phyloP scores from a whole-genome alignment of 2,888 invertebrate species.

The Sphaerophoria rueppellii region DNA sequence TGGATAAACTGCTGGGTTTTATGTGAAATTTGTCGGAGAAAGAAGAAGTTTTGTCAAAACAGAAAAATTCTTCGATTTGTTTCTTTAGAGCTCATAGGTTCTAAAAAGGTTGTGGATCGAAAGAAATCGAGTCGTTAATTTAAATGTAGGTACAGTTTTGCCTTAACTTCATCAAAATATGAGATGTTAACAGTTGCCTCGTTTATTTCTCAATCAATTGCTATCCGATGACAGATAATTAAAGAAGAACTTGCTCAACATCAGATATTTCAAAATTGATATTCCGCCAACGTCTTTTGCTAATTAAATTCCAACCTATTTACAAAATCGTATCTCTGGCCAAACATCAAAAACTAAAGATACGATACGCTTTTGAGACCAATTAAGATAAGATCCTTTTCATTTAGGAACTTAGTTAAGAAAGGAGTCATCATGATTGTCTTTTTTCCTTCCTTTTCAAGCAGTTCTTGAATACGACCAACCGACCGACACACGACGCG shows the following conservation, averaged over 20 bases:
- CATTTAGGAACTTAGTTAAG: slow-evolving; percentile 4
- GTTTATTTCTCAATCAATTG: slow-evolving; percentile 64
- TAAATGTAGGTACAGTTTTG: too few relatives aligned
- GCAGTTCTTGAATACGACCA: not conserved
- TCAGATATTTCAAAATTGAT: slow-evolving; percentile 53
- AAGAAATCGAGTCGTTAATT: too few relatives aligned
- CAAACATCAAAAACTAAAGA: slow-evolving; percentile 25
- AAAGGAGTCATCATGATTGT: not conserved
- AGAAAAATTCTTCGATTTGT: not conserved
- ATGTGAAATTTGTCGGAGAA: slow-evolving; percentile 13
- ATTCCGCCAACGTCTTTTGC: slow-evolving; percentile 62
- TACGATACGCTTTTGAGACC: slow-evolving; percentile 1
- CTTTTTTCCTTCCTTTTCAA: too few relatives aligned
- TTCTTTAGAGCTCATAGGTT: too few relatives aligned
- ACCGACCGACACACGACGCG: slow-evolving; percentile 27
- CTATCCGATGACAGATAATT: slow-evolving; percentile 36
- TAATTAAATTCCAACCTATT: slow-evolving; percentile 72
- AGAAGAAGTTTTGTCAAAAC: not conserved
- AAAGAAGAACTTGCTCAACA: slow-evolving; percentile 3
- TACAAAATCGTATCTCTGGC: slow-evolving; percentile 49
- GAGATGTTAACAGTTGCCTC: slow-evolving; percentile 15
- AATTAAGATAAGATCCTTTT: slow-evolving; percentile 45
- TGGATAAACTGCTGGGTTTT: not conserved
- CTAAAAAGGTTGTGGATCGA: too few relatives aligned
- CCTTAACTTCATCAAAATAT: slow-evolving; percentile 2